A percentile compares a stretch with the other conserved stretches of the same genome.
Conservation (phyloP, 2,797 vertebrate genomes). For the Chaenodraco wilsoni region DNA sequence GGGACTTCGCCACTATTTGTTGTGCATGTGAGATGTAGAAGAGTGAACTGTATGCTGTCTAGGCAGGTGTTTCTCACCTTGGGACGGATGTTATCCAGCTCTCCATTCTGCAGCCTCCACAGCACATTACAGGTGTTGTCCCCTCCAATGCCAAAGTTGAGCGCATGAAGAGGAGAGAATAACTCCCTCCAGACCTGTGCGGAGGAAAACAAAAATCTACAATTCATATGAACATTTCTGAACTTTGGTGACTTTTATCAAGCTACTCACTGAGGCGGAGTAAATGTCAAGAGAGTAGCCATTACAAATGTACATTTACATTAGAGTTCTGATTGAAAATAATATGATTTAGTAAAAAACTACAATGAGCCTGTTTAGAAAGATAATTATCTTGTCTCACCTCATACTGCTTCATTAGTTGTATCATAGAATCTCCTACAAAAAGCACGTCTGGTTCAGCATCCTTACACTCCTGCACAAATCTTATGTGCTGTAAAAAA, state of each 20-base stretch:
- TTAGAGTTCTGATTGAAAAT: background rate
- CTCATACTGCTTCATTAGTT: constrained; percentile 95
- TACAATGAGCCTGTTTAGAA: background rate
- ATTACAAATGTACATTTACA: background rate
- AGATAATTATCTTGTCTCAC: constrained; percentile 71
- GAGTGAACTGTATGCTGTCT: background rate
- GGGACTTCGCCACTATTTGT: background rate
- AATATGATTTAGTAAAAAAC: background rate
- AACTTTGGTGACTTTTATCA: background rate
- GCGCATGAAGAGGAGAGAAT: constrained; percentile 96
- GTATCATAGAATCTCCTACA: constrained; percentile 97
- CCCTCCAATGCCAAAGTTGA: constrained; percentile 96
- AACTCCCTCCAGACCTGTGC: constrained; percentile 94
- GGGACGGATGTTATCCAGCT: constrained; percentile 96
- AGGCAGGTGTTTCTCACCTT: constrained; percentile 82
- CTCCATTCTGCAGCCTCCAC: constrained; percentile 97
- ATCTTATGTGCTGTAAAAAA: constrained; percentile 89
- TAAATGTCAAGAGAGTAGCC: background rate
- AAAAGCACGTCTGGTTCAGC: constrained; percentile 97
- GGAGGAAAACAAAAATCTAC: constrained; percentile 14
- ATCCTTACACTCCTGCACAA: constrained; percentile 96
- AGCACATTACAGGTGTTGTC: constrained; percentile 96
- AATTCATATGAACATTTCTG: constrained; percentile 2
- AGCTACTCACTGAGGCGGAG: background rate
- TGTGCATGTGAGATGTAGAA: background rate